Evolutionary conservation across 2,888 invertebrate species (phyloP).

Genomic region (Callyntrura guangdongensis): DNA sequence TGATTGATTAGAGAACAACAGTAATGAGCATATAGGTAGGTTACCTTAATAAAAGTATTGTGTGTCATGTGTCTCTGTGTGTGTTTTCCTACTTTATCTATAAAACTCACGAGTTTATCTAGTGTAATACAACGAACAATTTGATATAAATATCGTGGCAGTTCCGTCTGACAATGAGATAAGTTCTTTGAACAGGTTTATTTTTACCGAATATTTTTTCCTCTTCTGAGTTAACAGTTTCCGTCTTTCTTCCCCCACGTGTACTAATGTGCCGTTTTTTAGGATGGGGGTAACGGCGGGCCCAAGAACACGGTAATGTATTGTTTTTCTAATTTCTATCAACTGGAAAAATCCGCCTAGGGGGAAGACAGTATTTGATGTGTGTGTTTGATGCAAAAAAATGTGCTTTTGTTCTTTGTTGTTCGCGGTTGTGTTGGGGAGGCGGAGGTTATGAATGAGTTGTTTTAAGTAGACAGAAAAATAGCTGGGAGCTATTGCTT

Average conservation of each 20-base stretch:
- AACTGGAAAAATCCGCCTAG: not conserved
- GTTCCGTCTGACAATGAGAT: not conserved
- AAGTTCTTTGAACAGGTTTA: not conserved
- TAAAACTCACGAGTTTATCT: no score
- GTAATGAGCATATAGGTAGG: no score
- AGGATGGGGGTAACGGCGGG: no score
- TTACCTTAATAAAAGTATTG: no score
- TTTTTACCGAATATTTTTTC: not conserved
- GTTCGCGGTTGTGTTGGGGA: not conserved
- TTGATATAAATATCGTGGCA: not conserved
- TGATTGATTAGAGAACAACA: no score
- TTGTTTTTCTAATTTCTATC: slow-evolving; percentile 21
- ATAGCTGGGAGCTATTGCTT: slow-evolving; percentile 29
- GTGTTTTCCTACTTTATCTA: no score
- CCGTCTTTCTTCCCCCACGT: not conserved
- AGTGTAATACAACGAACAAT: not conserved
- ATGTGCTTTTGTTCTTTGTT: not conserved
- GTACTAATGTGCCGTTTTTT: no score
- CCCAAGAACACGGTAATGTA: not conserved
- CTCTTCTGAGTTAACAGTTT: not conserved
- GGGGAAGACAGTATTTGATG: slow-evolving; percentile 24
- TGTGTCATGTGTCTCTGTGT: no score
- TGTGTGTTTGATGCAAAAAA: slow-evolving; percentile 34
- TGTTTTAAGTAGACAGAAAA: slow-evolving; percentile 36
- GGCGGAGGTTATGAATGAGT: not conserved